Evolutionary conservation across 1,140 invertebrate genomes (phyloP).

Genomic region (Anagrus nilaparvatae): DNA sequence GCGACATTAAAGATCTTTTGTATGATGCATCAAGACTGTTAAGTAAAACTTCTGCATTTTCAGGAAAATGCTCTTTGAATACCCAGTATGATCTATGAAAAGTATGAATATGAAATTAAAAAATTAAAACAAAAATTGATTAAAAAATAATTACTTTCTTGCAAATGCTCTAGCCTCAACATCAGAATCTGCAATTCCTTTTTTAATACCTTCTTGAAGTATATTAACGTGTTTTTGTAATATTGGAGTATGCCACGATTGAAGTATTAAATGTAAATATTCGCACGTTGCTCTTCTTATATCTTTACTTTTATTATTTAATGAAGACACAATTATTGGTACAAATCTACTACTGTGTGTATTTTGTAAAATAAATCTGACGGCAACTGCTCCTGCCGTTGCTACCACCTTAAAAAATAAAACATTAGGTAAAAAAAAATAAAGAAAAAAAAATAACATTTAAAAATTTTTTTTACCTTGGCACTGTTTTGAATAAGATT

Average conservation of each 20-base stretch:
- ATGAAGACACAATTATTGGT: conserved; percentile 71
- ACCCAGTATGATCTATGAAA: conserved; percentile 74
- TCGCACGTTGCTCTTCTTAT: conserved; percentile 77
- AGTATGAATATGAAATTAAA: no score
- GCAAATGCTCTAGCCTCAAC: conserved; percentile 69
- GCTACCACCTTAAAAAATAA: conserved; percentile 83
- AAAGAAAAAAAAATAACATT: conserved; percentile 5
- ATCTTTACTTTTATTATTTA: conserved; percentile 84
- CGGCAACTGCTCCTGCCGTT: conserved; percentile 74
- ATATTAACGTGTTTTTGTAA: conserved; percentile 72
- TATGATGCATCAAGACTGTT: conserved; percentile 73
- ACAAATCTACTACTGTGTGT: conserved; percentile 77
- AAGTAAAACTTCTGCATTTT: conserved; percentile 77
- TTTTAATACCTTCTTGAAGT: conserved; percentile 77
- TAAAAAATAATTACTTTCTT: conserved; percentile 48
- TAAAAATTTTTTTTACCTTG: conserved; percentile 51
- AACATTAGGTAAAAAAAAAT: conserved; percentile 13
- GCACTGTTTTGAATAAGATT: conserved; percentile 92
- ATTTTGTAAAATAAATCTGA: conserved; percentile 83
- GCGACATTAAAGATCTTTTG: conserved; percentile 63
- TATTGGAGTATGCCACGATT: conserved; percentile 70
- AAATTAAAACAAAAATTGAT: not conserved
- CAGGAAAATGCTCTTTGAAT: conserved; percentile 84
- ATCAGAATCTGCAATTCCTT: conserved; percentile 87
- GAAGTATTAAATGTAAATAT: conserved; percentile 73